phyloP scores from a whole-genome alignment of 2,888 invertebrate species.

The Caenorhabditis virilis region DNA sequence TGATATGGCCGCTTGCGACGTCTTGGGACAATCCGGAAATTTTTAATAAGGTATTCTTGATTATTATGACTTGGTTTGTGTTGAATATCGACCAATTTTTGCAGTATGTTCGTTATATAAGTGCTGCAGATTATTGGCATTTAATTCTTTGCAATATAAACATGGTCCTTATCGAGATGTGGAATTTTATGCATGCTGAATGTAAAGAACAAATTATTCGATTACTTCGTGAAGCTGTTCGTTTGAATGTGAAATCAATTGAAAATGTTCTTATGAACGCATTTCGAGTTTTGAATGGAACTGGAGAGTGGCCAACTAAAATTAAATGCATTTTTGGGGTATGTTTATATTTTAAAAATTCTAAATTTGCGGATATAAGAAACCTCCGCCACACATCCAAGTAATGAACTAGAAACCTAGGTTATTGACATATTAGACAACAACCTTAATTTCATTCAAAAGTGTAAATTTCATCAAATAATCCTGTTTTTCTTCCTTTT shows the following conservation, averaged over 20 bases:
- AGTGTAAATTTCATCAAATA: no score
- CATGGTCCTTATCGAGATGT: constrained; percentile 41
- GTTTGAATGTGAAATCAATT: constrained; percentile 44
- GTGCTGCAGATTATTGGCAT: constrained; percentile 41
- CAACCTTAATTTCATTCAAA: no score
- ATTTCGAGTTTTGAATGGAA: constrained; percentile 31
- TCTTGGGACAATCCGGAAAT: constrained; percentile 14
- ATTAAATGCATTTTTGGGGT: constrained; percentile 12
- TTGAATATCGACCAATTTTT: no score
- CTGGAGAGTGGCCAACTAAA: constrained; percentile 29
- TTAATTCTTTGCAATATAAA: constrained; percentile 38
- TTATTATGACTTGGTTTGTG: no score
- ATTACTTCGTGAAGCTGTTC: constrained; percentile 49
- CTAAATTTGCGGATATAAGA: neutral
- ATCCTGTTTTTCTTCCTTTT: no score
- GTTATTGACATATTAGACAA: neutral
- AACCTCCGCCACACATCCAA: neutral
- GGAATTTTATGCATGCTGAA: constrained; percentile 24
- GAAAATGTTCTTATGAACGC: constrained; percentile 55
- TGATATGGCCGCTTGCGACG: constrained; percentile 26
- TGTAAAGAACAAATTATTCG: constrained; percentile 43
- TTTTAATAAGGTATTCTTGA: constrained; percentile 10
- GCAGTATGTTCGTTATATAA: no score
- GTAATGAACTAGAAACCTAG: neutral
- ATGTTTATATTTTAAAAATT: constrained; percentile 1